Evolutionary conservation across 2,888 invertebrate genomes (phyloP).

Genomic region (Drymonia ruficornis): DNA sequence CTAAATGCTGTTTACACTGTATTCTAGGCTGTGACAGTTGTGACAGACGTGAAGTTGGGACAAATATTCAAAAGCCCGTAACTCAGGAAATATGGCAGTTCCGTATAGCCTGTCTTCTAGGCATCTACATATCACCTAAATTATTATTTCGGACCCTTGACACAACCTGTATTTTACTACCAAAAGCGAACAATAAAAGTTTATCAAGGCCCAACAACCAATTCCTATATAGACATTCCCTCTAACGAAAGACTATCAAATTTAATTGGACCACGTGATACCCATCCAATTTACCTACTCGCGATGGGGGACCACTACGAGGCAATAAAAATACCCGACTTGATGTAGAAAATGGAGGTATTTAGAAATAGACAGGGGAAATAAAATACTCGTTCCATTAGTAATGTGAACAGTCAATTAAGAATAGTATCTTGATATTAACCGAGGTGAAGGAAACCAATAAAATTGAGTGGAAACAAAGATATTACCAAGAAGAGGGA

Average conservation of each 20-base stretch:
- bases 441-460: too few relatives aligned
- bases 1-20: too few relatives aligned
- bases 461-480: too few relatives aligned
- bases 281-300: slow-evolving; percentile 29
- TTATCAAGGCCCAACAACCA: background rate
- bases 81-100: too few relatives aligned
- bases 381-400: background rate
- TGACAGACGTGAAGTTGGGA: too few relatives aligned
- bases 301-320: slow-evolving; percentile 15
- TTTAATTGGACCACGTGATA: slow-evolving; percentile 25
- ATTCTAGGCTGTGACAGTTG: too few relatives aligned
- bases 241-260: slow-evolving; percentile 14
- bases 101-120: too few relatives aligned
- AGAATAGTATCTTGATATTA: background rate
- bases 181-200: background rate
- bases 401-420: background rate
- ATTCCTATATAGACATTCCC: background rate
- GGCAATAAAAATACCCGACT: slow-evolving; percentile 22
- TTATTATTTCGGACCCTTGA: too few relatives aligned
- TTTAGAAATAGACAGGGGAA: background rate
- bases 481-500: too few relatives aligned
- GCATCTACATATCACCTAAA: too few relatives aligned
- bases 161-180: background rate
- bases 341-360: slow-evolving; percentile 7
- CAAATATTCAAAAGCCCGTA: too few relatives aligned